Conservation (phyloP, 1,140 invertebrate species). For the Macrobrachium nipponense region DNA sequence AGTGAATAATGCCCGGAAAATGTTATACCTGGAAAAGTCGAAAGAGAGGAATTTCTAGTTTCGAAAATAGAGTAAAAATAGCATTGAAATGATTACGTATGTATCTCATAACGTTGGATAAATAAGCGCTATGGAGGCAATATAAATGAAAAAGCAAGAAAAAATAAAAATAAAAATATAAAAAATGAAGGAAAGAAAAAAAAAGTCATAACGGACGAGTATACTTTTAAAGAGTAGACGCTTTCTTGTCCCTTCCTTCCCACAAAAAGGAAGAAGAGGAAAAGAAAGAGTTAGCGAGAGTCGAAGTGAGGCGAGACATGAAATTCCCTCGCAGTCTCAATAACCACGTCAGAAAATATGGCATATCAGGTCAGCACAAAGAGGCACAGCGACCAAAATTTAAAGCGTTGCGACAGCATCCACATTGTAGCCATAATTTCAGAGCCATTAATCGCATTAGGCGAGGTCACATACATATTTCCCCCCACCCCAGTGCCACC, state of each 20-base stretch:
- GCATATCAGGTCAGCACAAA: constrained; percentile 47
- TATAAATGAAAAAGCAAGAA: too few relatives aligned
- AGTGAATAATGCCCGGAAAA: too few relatives aligned
- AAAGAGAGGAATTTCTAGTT: too few relatives aligned
- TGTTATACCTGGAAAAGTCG: too few relatives aligned
- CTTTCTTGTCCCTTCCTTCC: background rate
- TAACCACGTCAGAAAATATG: constrained; percentile 44
- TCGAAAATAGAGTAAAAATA: too few relatives aligned
- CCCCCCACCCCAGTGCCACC: background rate
- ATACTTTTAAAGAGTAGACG: background rate
- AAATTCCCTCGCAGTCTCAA: constrained; percentile 32
- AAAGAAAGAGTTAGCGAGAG: background rate
- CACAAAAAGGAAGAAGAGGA: background rate
- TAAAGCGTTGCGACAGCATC: constrained; percentile 39
- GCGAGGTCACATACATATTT: constrained; percentile 47
- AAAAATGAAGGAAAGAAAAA: too few relatives aligned
- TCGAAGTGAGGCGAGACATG: background rate
- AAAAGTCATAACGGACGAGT: background rate
- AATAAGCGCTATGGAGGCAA: too few relatives aligned
- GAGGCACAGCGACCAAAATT: constrained; percentile 19
- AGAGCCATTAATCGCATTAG: constrained; percentile 55
- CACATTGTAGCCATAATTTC: constrained; percentile 57
- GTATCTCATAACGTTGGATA: too few relatives aligned
- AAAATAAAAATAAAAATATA: too few relatives aligned
- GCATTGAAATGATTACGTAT: too few relatives aligned